Evolutionary conservation across 2,888 invertebrate genomes (phyloP).

Genomic region (Drosophila phalerata): DNA sequence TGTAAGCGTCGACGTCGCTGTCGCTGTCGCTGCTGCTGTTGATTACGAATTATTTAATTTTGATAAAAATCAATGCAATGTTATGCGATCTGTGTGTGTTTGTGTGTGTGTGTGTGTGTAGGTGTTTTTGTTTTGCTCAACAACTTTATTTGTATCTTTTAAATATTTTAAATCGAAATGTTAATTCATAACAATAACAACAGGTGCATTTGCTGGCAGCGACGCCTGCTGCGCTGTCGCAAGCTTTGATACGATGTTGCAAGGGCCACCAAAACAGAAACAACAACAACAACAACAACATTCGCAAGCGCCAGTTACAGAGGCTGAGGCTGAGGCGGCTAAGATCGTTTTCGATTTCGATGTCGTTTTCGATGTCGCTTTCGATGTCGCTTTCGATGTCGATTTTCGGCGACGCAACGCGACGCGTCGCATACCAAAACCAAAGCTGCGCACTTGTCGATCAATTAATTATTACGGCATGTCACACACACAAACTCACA

Average conservation of each 20-base stretch:
- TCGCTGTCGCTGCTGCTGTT: conserved; percentile 8
- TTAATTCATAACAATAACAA: conserved; percentile 54
- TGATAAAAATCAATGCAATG: conserved; percentile 65
- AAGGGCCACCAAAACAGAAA: conserved; percentile 53
- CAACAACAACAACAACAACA: conserved; percentile 24
- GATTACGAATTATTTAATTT: conserved; percentile 67
- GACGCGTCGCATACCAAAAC: conserved; percentile 66
- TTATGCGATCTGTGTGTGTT: conserved; percentile 30
- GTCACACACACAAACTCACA: conserved; percentile 51
- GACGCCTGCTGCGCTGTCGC: conserved; percentile 49
- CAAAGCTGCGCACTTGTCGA: conserved; percentile 76
- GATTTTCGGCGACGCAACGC: conserved; percentile 52
- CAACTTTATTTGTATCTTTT: conserved; percentile 31
- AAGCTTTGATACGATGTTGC: conserved; percentile 57
- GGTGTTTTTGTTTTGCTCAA: conserved; percentile 31
- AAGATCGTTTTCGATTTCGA: conserved; percentile 71
- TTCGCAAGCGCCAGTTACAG: conserved; percentile 31
- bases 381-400: too few species aligned
- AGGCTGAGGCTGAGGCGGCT: conserved; percentile 25
- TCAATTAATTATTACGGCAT: conserved; percentile 79
- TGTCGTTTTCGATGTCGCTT: conserved; percentile 19
- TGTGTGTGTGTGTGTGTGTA: background rate
- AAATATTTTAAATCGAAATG: conserved; percentile 40
- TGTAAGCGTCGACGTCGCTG: background rate
- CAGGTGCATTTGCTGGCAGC: conserved; percentile 58